Conservation (phyloP, 2,888 invertebrate genomes). For the Zaprionus obscuricornis region DNA sequence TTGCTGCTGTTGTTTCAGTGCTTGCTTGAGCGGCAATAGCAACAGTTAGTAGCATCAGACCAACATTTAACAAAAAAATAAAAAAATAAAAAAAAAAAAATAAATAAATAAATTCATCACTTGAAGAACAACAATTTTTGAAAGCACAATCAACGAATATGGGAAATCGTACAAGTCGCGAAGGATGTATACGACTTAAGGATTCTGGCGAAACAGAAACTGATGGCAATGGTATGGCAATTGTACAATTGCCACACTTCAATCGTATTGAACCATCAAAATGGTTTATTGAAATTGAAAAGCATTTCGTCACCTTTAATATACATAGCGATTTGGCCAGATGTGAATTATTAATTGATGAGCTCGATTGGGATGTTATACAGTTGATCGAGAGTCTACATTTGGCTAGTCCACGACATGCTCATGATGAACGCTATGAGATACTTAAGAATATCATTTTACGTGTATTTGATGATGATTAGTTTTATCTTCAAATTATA, state of each 20-base stretch:
- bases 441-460: slow-evolving; percentile 20
- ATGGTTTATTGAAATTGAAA: slow-evolving; percentile 29
- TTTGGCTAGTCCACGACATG: background rate
- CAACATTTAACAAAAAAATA: too few relatives aligned
- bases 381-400: slow-evolving; percentile 14
- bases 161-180: slow-evolving; percentile 17
- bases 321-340: slow-evolving; percentile 29
- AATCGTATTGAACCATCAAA: slow-evolving; percentile 16
- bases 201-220: background rate
- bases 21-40: too few relatives aligned
- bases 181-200: background rate
- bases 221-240: background rate
- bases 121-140: too few relatives aligned
- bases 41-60: too few relatives aligned
- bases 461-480: too few relatives aligned
- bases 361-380: slow-evolving; percentile 24
- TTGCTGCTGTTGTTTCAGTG: too few relatives aligned
- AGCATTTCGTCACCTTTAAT: slow-evolving; percentile 24
- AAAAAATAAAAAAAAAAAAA: too few relatives aligned
- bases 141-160: too few relatives aligned
- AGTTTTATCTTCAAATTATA: too few relatives aligned
- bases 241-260: slow-evolving; percentile 18
- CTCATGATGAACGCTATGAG: slow-evolving; percentile 22
- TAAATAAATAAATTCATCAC: too few relatives aligned
- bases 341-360: slow-evolving; percentile 29